These are phyloP conservation scores for Tubiluchus corallicola DNA, from an alignment of 2,888 invertebrate species.

Conservation along the genomic window DNA sequence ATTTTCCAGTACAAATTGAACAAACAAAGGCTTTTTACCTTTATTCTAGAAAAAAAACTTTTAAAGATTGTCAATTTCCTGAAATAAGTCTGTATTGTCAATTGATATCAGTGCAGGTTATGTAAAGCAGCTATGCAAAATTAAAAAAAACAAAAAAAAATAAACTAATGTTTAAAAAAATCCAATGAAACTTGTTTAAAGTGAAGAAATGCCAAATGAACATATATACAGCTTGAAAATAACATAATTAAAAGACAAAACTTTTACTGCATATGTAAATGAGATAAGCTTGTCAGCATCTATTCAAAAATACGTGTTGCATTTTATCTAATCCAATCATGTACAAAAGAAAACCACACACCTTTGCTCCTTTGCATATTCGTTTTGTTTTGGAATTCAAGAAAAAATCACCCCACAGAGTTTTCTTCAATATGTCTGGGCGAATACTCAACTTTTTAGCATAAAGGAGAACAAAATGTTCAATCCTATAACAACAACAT, in stretches of 20 bases:
- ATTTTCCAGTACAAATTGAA: conserved; percentile 73
- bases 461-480: conserved; percentile 61
- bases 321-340: no score
- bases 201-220: not conserved
- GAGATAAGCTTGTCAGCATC: not conserved
- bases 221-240: conserved; percentile 15
- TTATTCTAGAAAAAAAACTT: conserved; percentile 36
- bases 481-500: conserved; percentile 47
- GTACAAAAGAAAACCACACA: conserved; percentile 13
- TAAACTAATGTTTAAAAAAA: no score
- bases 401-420: conserved; percentile 87
- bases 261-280: not conserved
- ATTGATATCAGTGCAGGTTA: no score
- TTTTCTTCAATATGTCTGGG: conserved; percentile 48
- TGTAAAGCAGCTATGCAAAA: conserved; percentile 4
- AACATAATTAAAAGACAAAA: conserved; percentile 5
- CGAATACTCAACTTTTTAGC: conserved; percentile 53
- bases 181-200: not conserved
- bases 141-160: conserved; percentile 7
- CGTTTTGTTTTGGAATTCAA: conserved; percentile 62
- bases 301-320: no score
- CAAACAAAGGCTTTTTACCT: conserved; percentile 78
- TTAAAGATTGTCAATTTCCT: no score
- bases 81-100: no score
- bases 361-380: conserved; percentile 69